Evolutionary conservation across 2,113 vertebrate species (phyloP).

Genomic region (Lipotes vexillifer): DNA sequence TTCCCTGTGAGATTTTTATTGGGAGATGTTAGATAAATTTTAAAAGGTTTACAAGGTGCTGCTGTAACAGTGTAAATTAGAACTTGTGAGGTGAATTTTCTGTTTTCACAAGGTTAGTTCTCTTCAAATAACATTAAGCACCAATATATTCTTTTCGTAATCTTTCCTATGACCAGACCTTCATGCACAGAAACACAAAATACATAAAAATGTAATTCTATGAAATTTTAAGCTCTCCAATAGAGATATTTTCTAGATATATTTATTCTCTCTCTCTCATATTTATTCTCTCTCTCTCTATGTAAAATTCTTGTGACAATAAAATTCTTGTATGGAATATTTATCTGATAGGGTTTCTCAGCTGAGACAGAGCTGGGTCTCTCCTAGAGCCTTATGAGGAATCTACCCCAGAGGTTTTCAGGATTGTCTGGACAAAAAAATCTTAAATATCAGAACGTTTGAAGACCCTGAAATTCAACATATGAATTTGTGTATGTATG

Average conservation of each 20-base stretch:
- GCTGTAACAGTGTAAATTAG: background rate
- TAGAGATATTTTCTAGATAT: background rate
- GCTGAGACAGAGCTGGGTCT: background rate
- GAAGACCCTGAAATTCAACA: background rate
- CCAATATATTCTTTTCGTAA: background rate
- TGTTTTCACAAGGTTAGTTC: background rate
- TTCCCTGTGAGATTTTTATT: background rate
- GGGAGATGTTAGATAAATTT: conserved; percentile 6
- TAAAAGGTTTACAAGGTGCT: background rate
- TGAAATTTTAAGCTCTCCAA: background rate
- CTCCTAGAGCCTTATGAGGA: background rate
- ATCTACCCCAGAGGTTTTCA: background rate
- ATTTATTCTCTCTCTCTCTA: no score
- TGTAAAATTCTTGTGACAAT: background rate
- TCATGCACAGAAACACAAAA: background rate
- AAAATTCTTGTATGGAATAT: background rate
- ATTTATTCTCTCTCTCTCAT: background rate
- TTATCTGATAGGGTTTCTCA: background rate
- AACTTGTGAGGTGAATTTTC: background rate
- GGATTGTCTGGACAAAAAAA: background rate
- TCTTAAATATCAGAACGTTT: background rate
- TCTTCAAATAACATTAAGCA: background rate
- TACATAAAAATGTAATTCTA: background rate
- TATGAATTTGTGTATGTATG: background rate
- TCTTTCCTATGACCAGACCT: background rate